These are phyloP conservation scores for Acromyrmex charruanus DNA, from an alignment of 1,140 invertebrate species.

Conservation along the genomic window DNA sequence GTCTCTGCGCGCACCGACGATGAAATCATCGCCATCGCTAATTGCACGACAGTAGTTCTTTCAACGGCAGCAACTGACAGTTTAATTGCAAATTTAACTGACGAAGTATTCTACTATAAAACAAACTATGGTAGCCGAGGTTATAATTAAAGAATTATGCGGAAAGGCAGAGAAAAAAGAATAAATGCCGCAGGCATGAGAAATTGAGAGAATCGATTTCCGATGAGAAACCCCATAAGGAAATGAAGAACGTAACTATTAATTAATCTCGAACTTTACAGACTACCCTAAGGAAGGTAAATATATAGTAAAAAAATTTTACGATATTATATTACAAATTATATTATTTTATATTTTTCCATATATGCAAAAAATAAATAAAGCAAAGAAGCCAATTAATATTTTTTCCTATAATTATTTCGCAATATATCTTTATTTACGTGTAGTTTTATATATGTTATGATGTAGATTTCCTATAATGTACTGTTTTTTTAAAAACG, in stretches of 20 bases:
- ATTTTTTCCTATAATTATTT: not conserved
- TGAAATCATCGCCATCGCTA: conserved; percentile 46
- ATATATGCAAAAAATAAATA: not conserved
- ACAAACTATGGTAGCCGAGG: not conserved
- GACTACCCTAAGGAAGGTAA: not conserved
- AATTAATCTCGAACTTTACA: not conserved
- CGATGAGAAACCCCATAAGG: not conserved
- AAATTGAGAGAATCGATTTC: conserved; percentile 13
- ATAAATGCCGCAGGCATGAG: not conserved
- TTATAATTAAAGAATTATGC: conserved; percentile 49
- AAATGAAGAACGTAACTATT: not conserved
- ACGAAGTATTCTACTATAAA: conserved; percentile 13
- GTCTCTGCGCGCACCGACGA: not conserved
- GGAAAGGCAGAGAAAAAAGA: not conserved
- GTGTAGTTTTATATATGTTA: not conserved
- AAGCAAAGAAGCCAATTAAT: not conserved
- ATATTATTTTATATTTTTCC: not conserved
- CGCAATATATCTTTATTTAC: not conserved
- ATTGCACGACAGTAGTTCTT: conserved; percentile 39
- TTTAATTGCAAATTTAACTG: conserved; percentile 49
- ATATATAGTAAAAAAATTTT: not conserved
- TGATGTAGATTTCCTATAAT: not conserved
- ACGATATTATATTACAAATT: not conserved
- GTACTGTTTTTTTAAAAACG: not conserved
- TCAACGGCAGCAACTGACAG: conserved; percentile 32